Conservation (phyloP, 2,888 invertebrate genomes). For the Cryptus armator region DNA sequence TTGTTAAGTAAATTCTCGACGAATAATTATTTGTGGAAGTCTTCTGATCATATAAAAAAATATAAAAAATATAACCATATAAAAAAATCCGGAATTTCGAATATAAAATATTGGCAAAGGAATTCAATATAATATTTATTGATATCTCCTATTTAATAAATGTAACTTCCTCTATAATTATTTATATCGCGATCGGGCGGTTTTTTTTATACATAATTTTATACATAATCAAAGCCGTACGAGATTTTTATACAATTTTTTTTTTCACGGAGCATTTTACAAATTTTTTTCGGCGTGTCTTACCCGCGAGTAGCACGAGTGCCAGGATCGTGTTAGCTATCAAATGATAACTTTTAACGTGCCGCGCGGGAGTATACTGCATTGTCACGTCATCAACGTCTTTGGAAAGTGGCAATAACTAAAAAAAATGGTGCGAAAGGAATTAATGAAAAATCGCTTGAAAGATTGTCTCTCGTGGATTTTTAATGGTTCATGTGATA, state of each 20-base stretch:
- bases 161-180: no score
- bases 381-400: background rate
- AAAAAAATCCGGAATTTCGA: background rate
- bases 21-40: background rate
- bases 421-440: background rate
- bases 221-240: no score
- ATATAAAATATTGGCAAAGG: background rate
- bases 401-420: constrained; percentile 1
- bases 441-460: background rate
- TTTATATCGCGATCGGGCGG: no score
- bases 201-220: no score
- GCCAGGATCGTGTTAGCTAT: constrained; percentile 17
- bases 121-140: background rate
- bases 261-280: no score
- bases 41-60: background rate
- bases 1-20: background rate
- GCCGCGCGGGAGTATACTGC: background rate
- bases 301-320: constrained; percentile 11
- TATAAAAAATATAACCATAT: no score
- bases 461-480: background rate
- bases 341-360: background rate
- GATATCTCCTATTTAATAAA: no score
- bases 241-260: no score
- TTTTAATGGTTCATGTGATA: background rate
- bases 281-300: background rate